A percentile compares a stretch with the other conserved stretches of the same genome.
These are phyloP conservation scores for Lepeophtheirus salmonis DNA, from an alignment of 1,140 invertebrate genomes.

Conservation along the genomic window DNA sequence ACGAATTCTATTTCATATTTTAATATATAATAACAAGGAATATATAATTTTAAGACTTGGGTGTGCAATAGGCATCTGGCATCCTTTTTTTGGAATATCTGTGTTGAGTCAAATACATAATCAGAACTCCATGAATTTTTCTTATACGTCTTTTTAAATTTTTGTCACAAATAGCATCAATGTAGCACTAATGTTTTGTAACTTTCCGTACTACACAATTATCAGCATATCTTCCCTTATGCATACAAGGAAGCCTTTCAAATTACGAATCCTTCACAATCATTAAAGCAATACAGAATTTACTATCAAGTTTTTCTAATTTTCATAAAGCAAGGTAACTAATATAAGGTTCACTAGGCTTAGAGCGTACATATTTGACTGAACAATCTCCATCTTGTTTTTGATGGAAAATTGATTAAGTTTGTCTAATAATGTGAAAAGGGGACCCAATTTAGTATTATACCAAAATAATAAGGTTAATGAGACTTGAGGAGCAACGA, in stretches of 20 bases:
- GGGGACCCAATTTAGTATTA: slow-evolving; percentile 98
- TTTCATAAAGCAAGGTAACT: slow-evolving; percentile 98
- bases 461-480: slow-evolving; percentile 92
- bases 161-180: slow-evolving; percentile 96
- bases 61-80: slow-evolving; percentile 91
- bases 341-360: slow-evolving; percentile 95
- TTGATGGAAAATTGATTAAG: slow-evolving; percentile 96
- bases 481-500: slow-evolving; percentile 46
- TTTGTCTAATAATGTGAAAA: slow-evolving; percentile 94
- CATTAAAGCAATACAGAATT: slow-evolving; percentile 83
- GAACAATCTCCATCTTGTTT: slow-evolving; percentile 89
- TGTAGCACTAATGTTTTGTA: slow-evolving; percentile 88
- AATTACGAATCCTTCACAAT: slow-evolving; percentile 91
- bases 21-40: background rate
- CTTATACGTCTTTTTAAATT: slow-evolving; percentile 86
- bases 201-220: slow-evolving; percentile 77
- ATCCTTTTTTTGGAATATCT: slow-evolving; percentile 92
- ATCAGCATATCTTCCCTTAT: slow-evolving; percentile 98
- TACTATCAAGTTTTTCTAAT: slow-evolving; percentile 86
- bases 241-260: slow-evolving; percentile 73
- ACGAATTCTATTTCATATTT: background rate
- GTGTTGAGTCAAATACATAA: slow-evolving; percentile 87
- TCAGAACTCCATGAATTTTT: slow-evolving; percentile 96
- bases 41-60: slow-evolving; percentile 29
- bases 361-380: slow-evolving; percentile 97